These are phyloP conservation scores for Nemotelus pantherinus DNA, from an alignment of 2,888 invertebrate genomes.

Conservation along the genomic window DNA sequence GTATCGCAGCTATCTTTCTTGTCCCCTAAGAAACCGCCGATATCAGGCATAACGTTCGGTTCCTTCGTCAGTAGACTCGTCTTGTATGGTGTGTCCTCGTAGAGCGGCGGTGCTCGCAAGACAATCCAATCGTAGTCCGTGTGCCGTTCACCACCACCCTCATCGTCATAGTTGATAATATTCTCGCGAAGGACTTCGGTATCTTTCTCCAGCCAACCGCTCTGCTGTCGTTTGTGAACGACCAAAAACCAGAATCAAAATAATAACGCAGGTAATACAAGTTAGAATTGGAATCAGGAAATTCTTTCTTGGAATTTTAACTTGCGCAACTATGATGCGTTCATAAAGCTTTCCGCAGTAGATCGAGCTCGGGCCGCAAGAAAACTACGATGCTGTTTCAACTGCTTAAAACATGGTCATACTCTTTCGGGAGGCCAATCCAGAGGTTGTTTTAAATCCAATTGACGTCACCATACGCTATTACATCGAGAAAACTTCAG, in stretches of 20 bases:
- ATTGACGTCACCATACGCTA: too few relatives aligned
- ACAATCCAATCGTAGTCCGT: constrained; percentile 69
- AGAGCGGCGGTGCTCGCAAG: constrained; percentile 63
- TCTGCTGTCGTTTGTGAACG: constrained; percentile 86
- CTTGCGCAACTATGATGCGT: too few relatives aligned
- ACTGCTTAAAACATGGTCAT: too few relatives aligned
- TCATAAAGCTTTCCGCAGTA: too few relatives aligned
- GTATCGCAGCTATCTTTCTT: constrained; percentile 91
- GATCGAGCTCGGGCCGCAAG: too few relatives aligned
- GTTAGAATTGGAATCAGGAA: constrained; percentile 90
- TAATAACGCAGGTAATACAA: constrained; percentile 80
- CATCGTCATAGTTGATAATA: constrained; percentile 97
- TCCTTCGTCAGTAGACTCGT: constrained; percentile 58
- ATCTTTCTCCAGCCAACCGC: constrained; percentile 88
- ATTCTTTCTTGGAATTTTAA: constrained; percentile 69
- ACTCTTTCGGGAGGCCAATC: too few relatives aligned
- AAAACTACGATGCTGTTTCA: too few relatives aligned
- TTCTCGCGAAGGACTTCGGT: constrained; percentile 97
- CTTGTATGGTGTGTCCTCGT: constrained; percentile 64
- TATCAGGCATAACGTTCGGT: constrained; percentile 77
- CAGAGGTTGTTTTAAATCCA: too few relatives aligned
- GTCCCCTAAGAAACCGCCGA: constrained; percentile 88
- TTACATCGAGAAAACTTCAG: too few relatives aligned
- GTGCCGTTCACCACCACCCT: constrained; percentile 98
- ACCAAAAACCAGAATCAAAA: constrained; percentile 90